Conservation (phyloP, 2,797 vertebrate genomes). For the Martes flavigula region DNA sequence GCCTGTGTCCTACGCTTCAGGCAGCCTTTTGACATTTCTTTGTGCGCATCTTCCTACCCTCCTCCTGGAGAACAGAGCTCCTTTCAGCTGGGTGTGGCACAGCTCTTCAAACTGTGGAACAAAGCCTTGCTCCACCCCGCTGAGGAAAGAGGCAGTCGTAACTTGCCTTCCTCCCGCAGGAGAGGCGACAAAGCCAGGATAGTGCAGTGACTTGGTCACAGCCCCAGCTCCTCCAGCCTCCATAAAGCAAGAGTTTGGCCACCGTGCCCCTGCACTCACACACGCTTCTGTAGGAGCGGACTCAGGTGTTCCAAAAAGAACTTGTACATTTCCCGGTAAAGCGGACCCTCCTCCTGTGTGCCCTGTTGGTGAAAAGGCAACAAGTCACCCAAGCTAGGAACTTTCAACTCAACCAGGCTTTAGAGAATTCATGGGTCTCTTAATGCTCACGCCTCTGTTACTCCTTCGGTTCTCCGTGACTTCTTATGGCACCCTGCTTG, state of each 20-base stretch:
- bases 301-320: neutral
- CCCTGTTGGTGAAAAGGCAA: neutral
- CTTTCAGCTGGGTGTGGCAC: constrained; percentile 45
- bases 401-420: neutral
- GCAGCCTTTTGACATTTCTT: constrained; percentile 58
- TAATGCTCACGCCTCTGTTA: accelerated
- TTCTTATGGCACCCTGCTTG: neutral
- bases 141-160: constrained; percentile 38
- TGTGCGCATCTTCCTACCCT: constrained; percentile 41
- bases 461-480: neutral
- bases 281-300: neutral
- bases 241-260: neutral
- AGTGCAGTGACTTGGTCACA: neutral
- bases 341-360: neutral
- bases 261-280: neutral
- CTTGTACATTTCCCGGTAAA: neutral
- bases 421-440: neutral
- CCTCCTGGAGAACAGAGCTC: neutral
- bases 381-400: neutral
- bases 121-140: constrained; percentile 50
- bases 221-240: neutral
- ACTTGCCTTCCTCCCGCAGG: neutral
- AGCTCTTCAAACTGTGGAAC: constrained; percentile 36
- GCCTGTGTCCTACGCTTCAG: constrained; percentile 51
- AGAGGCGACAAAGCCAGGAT: neutral